Conservation (phyloP, 1,140 invertebrate species). For the Acromyrmex heyeri region DNA sequence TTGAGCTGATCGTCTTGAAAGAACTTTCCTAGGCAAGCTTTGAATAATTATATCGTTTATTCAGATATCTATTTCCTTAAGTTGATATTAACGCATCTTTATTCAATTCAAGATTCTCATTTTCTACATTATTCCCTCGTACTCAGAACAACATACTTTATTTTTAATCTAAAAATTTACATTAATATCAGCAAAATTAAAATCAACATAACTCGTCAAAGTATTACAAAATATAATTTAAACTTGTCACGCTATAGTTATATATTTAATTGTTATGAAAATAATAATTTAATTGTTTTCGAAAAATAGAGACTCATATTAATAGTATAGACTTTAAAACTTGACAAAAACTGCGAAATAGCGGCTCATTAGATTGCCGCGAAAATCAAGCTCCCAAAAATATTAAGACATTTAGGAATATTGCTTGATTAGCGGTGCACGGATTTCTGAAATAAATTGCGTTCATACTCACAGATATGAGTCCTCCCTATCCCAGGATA, state of each 20-base stretch:
- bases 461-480: constrained; percentile 89
- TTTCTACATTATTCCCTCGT: neutral
- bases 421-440: neutral
- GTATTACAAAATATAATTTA: neutral
- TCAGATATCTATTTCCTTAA: constrained; percentile 19
- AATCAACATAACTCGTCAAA: neutral
- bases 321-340: neutral
- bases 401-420: neutral
- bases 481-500: constrained; percentile 91
- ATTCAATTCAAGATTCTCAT: neutral
- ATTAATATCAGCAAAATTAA: neutral
- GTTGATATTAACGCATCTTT: neutral
- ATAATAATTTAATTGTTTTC: neutral
- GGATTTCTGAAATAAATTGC: neutral
- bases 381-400: constrained; percentile 2
- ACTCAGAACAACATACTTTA: neutral
- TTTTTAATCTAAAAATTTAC: neutral
- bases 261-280: neutral
- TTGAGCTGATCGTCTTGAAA: constrained; percentile 23
- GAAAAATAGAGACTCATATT: neutral
- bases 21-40: neutral
- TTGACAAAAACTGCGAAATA: neutral
- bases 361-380: neutral
- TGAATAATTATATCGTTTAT: constrained; percentile 39
- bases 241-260: neutral